Percentiles rank a stretch among this genome's conserved stretches.
Conservation (phyloP, 2,888 invertebrate species). For the Machimus atricapillus region DNA sequence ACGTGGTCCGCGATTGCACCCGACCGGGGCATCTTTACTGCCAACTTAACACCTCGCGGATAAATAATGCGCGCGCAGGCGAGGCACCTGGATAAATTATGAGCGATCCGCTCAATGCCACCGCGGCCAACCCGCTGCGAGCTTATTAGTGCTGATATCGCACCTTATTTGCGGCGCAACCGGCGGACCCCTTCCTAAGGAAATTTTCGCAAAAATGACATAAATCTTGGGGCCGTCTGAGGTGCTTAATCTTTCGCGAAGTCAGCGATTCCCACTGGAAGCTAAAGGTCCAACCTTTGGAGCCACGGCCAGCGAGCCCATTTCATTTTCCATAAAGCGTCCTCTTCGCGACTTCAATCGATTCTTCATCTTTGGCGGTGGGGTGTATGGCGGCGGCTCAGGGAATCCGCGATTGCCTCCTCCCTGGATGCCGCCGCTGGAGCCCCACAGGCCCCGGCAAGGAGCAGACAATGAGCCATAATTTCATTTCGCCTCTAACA, state of each 20-base stretch:
- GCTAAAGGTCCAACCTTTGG: conserved; percentile 15
- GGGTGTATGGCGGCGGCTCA: background rate
- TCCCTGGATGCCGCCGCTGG: background rate
- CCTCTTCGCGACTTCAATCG: conserved; percentile 2
- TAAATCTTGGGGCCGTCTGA: conserved; percentile 41
- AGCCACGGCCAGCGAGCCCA: conserved; percentile 12
- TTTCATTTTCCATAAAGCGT: conserved; percentile 34
- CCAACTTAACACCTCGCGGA: conserved; percentile 40
- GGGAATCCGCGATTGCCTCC: background rate
- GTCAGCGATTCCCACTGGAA: conserved; percentile 35
- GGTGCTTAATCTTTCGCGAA: conserved; percentile 36
- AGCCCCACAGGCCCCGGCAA: background rate
- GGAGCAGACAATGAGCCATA: conserved; percentile 45
- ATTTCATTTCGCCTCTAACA: conserved; percentile 45
- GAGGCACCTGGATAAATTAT: conserved; percentile 23
- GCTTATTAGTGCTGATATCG: conserved; percentile 47
- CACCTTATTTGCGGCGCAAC: conserved; percentile 41
- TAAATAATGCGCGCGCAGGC: conserved; percentile 34
- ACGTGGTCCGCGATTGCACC: background rate
- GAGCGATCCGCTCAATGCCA: conserved; percentile 38
- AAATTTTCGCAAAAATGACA: conserved; percentile 38
- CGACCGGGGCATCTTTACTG: conserved; percentile 40
- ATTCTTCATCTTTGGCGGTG: conserved; percentile 21
- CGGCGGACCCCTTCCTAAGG: background rate
- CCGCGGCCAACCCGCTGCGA: conserved; percentile 45